A percentile compares a stretch with the other conserved stretches of the same genome.
These are phyloP conservation scores for Notothenia rossii DNA, from an alignment of 2,113 vertebrate species.

Conservation along the genomic window DNA sequence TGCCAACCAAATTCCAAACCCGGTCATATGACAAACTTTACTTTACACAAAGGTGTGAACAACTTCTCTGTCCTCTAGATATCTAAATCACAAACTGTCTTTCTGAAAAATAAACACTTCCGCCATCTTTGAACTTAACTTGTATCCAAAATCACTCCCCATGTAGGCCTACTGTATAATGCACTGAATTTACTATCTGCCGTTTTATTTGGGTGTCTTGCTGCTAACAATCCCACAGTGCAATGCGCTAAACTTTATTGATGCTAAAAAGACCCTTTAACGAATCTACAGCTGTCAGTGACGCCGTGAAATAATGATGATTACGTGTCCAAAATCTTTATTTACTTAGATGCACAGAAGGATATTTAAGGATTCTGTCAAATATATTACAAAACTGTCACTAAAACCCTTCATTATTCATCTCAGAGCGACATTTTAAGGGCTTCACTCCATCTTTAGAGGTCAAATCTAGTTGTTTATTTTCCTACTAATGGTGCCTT, in stretches of 20 bases:
- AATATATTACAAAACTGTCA: not conserved
- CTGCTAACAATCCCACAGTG: not conserved
- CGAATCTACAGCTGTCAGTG: not conserved
- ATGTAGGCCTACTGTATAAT: not conserved
- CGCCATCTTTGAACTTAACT: not conserved
- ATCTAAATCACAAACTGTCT: not conserved
- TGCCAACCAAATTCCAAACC: too few species aligned
- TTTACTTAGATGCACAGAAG: not conserved
- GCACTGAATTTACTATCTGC: not conserved
- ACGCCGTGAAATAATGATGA: not conserved
- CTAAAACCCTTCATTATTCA: not conserved
- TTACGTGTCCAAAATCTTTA: too few species aligned
- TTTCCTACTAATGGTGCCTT: not conserved
- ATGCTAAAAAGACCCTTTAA: not conserved
- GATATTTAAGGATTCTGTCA: not conserved
- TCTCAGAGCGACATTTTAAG: not conserved
- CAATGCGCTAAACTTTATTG: not conserved
- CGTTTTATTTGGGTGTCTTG: not conserved
- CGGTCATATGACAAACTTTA: too few species aligned
- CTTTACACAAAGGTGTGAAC: not conserved
- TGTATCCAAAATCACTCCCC: not conserved
- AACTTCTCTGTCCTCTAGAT: not conserved
- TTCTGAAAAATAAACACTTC: not conserved
- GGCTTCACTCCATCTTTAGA: not conserved
- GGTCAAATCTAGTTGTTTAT: not conserved